Conservation (phyloP, 2,888 invertebrate species). For the Stenodema calcarata region DNA sequence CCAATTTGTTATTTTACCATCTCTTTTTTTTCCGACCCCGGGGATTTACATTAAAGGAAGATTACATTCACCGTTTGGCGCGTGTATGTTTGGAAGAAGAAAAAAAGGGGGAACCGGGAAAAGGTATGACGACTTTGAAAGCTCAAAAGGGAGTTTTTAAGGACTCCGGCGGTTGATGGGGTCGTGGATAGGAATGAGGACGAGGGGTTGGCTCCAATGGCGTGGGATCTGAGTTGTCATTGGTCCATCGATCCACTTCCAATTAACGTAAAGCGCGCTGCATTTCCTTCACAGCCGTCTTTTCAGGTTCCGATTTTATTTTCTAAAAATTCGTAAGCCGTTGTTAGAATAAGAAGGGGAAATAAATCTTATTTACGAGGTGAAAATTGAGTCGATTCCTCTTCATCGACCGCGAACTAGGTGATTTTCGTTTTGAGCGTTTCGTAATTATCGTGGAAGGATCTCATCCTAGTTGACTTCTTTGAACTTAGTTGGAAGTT, state of each 20-base stretch:
- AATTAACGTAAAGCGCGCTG: slow-evolving; percentile 14
- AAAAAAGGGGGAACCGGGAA: background rate
- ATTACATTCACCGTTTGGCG: background rate
- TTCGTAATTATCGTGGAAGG: too few species aligned
- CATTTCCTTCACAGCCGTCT: background rate
- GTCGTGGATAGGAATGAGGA: too few species aligned
- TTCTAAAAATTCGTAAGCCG: background rate
- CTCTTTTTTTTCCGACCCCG: background rate
- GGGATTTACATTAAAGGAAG: background rate
- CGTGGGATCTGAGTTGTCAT: background rate
- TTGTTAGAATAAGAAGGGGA: too few species aligned
- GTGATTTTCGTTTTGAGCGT: too few species aligned
- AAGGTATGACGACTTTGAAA: background rate
- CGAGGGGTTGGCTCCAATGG: background rate
- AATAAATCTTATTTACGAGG: background rate
- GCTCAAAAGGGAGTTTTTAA: background rate
- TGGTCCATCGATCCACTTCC: slow-evolving; percentile 26
- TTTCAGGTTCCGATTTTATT: background rate
- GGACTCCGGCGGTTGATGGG: background rate
- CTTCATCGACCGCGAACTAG: too few species aligned
- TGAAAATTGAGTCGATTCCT: background rate
- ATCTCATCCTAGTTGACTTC: too few species aligned
- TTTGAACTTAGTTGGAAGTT: too few species aligned
- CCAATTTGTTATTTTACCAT: background rate
- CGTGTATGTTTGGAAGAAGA: background rate